These are phyloP conservation scores for Hylaeus anthracinus DNA, from an alignment of 1,140 invertebrate genomes.

Conservation along the genomic window DNA sequence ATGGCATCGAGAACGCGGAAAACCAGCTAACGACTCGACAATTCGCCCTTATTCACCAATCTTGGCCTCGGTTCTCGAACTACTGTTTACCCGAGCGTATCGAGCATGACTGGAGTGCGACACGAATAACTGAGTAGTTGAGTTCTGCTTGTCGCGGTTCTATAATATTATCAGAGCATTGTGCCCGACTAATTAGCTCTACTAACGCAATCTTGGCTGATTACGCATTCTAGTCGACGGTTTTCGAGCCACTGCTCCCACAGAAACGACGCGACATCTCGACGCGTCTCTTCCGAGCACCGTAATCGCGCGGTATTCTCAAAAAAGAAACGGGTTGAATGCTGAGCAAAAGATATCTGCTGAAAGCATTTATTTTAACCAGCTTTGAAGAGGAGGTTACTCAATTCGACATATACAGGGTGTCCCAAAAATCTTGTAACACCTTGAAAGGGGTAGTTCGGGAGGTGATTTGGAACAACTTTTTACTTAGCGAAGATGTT, in stretches of 20 bases:
- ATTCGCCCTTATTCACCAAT: slow-evolving; percentile 64
- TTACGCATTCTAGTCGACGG: slow-evolving; percentile 72
- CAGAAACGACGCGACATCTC: slow-evolving; percentile 1
- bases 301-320: not conserved
- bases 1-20: slow-evolving; percentile 46
- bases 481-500: too few relatives aligned
- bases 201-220: slow-evolving; percentile 71
- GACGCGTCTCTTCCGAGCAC: not conserved
- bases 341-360: too few relatives aligned
- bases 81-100: slow-evolving; percentile 67
- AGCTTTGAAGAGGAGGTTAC: too few relatives aligned
- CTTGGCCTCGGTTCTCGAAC: slow-evolving; percentile 44
- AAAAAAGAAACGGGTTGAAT: not conserved
- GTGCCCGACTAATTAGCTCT: slow-evolving; percentile 72
- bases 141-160: slow-evolving; percentile 59
- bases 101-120: slow-evolving; percentile 72
- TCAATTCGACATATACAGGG: too few relatives aligned
- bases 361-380: not conserved
- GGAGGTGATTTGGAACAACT: too few relatives aligned
- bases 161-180: slow-evolving; percentile 77
- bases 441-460: too few relatives aligned
- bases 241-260: slow-evolving; percentile 22
- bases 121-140: slow-evolving; percentile 73
- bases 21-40: slow-evolving; percentile 62
- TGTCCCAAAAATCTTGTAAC: too few relatives aligned